A percentile compares a stretch with the other conserved stretches of the same genome.
These are phyloP conservation scores for Diplodus sargus DNA, from an alignment of 2,797 vertebrate species.

Conservation along the genomic window DNA sequence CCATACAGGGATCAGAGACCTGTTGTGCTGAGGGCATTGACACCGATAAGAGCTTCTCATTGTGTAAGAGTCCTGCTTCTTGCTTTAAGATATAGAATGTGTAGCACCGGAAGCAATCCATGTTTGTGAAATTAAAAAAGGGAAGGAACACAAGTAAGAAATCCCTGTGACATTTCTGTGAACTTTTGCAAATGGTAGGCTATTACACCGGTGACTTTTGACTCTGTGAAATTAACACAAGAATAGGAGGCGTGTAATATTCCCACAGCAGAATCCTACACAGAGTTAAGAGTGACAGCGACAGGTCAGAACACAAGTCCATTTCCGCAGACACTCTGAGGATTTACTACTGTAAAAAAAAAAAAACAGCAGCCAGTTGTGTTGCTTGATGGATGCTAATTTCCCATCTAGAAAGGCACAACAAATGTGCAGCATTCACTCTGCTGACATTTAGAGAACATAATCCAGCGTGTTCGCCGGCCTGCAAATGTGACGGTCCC, in stretches of 20 bases:
- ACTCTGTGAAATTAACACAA: conserved; percentile 31
- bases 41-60: conserved; percentile 20
- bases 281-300: conserved; percentile 6
- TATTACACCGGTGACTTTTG: conserved; percentile 23
- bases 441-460: conserved; percentile 25
- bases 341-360: conserved; percentile 50
- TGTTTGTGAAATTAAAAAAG: conserved; percentile 32
- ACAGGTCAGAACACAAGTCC: conserved; percentile 40
- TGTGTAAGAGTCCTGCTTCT: conserved; percentile 31
- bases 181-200: conserved; percentile 7
- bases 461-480: conserved; percentile 14
- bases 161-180: neutral
- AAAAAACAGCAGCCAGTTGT: conserved; percentile 16
- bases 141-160: conserved; percentile 16
- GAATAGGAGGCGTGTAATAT: conserved; percentile 20
- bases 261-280: neutral
- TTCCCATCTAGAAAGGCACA: conserved; percentile 43
- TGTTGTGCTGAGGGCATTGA: conserved; percentile 3
- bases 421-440: conserved; percentile 29
- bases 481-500: conserved; percentile 26
- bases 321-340: conserved; percentile 22
- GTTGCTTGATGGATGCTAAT: conserved; percentile 26
- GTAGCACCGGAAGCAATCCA: neutral
- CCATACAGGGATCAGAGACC: conserved; percentile 22
- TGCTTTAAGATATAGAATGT: conserved; percentile 11